phyloP scores from a whole-genome alignment of 64 coral and sea anemone species.

The Montipora capricornis region DNA sequence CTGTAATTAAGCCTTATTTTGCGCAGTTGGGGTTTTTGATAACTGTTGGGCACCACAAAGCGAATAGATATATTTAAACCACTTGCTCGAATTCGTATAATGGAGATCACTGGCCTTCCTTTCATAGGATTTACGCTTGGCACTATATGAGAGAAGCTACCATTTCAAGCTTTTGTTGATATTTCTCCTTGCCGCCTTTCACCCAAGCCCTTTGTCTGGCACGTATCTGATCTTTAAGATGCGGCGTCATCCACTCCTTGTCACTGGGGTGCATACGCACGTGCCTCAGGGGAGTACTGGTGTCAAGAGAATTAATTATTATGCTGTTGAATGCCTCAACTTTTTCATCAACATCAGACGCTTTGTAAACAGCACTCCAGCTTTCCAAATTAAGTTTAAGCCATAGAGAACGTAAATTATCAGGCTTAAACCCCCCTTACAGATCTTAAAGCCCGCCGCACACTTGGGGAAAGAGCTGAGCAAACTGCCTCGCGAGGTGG shows the following conservation, averaged over 20 bases:
- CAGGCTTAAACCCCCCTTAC: conserved; percentile 49
- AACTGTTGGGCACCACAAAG: conserved; percentile 23
- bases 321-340: conserved; percentile 67
- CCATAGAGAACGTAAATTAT: conserved; percentile 59
- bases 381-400: conserved; percentile 46
- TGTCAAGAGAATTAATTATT: conserved; percentile 53
- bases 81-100: conserved; percentile 33
- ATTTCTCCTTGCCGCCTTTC: conserved; percentile 30
- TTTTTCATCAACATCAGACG: conserved; percentile 68
- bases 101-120: conserved; percentile 2
- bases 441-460: background rate
- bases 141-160: conserved; percentile 43
- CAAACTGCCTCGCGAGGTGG: no score
- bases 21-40: conserved; percentile 1
- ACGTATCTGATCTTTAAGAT: conserved; percentile 49
- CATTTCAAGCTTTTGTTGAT: conserved; percentile 25
- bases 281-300: conserved; percentile 39
- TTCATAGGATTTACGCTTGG: conserved; percentile 44
- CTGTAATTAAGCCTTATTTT: conserved; percentile 25
- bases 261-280: conserved; percentile 46
- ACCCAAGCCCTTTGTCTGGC: conserved; percentile 56
- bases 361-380: conserved; percentile 46
- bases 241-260: conserved; percentile 65
- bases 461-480: no score
- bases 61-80: conserved; percentile 35